Evolutionary conservation across 2,797 vertebrate genomes (phyloP).

Genomic region (Pseudotriccus pelzelni): DNA sequence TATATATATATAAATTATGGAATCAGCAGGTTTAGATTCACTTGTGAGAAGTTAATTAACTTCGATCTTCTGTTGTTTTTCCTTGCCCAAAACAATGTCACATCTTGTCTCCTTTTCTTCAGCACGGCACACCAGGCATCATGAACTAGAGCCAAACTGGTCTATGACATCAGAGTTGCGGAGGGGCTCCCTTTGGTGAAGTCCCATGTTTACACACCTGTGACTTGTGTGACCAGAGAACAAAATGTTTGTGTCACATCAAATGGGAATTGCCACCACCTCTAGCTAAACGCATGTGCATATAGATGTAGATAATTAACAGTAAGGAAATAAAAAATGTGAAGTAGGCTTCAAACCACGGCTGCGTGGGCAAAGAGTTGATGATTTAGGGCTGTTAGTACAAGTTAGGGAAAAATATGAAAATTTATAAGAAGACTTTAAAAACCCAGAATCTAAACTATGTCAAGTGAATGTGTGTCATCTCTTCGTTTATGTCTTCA

Average conservation of each 20-base stretch:
- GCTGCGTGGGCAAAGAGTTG: neutral
- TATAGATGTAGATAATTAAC: neutral
- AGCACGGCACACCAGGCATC: neutral
- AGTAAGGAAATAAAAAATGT: neutral
- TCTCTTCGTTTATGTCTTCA: neutral
- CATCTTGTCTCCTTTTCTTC: neutral
- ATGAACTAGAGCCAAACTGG: neutral
- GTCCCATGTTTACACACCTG: neutral
- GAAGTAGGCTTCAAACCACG: neutral
- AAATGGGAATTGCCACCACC: neutral
- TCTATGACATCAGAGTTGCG: neutral
- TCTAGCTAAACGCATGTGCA: neutral
- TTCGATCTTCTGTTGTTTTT: neutral
- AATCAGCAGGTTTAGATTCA: neutral
- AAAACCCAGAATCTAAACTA: neutral
- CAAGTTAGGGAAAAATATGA: neutral
- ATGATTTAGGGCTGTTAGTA: neutral
- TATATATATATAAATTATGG: neutral
- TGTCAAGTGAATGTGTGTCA: neutral
- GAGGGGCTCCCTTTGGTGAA: neutral
- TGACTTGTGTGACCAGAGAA: rapidly evolving
- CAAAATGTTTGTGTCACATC: neutral
- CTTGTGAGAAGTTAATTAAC: neutral
- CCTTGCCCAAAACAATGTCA: neutral
- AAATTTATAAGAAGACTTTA: neutral